Conservation (phyloP, 1,140 invertebrate genomes). For the Acyrthosiphon pisum region DNA sequence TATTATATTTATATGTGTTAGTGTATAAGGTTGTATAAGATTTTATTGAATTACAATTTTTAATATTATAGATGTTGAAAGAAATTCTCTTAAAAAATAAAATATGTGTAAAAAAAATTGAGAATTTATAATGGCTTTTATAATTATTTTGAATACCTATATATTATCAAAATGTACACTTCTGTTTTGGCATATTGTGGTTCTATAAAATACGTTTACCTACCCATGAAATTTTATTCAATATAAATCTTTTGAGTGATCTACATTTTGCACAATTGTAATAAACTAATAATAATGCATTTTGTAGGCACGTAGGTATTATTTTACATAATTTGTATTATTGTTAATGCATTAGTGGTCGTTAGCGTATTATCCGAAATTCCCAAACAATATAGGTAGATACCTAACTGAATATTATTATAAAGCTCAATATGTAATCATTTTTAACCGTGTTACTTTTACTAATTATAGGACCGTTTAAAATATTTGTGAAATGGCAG, state of each 20-base stretch:
- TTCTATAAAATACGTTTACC: not conserved
- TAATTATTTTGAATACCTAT: not conserved
- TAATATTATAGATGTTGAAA: conserved; percentile 34
- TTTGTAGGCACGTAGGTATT: not conserved
- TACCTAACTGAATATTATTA: too few relatives aligned
- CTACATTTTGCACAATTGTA: not conserved
- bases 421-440: too few relatives aligned
- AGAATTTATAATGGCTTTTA: not conserved
- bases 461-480: too few relatives aligned
- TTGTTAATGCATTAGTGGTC: too few relatives aligned
- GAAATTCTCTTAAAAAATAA: conserved; percentile 28
- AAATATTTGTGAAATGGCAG: too few relatives aligned
- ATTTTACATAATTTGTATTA: too few relatives aligned
- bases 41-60: conserved; percentile 41
- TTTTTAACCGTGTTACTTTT: too few relatives aligned
- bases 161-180: not conserved
- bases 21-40: conserved; percentile 40
- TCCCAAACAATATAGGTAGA: too few relatives aligned
- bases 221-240: not conserved
- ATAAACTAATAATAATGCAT: not conserved
- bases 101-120: conserved; percentile 15
- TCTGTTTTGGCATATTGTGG: not conserved
- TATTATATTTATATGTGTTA: conserved; percentile 16
- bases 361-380: too few relatives aligned
- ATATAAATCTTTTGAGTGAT: not conserved